Evolutionary conservation across 2,113 vertebrate genomes (phyloP).

Genomic region (Brachyistius frenatus): DNA sequence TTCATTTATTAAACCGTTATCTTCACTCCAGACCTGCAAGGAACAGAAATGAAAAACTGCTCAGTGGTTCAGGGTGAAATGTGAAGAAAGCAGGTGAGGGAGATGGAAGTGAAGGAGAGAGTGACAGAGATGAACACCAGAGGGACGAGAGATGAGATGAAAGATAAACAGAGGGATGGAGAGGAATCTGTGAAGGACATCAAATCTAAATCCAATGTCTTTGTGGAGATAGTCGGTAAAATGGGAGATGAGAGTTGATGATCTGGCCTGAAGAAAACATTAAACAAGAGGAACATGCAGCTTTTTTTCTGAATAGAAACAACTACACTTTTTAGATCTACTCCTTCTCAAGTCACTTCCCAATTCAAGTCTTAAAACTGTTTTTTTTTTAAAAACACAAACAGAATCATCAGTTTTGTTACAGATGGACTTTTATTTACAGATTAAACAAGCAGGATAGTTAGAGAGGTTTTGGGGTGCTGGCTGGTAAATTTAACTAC

Average conservation of each 20-base stretch:
- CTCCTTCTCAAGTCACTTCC: neutral
- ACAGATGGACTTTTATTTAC: too few species aligned
- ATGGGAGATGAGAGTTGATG: conserved; percentile 7
- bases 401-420: neutral
- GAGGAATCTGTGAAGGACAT: conserved; percentile 37
- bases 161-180: conserved; percentile 24
- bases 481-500: too few species aligned
- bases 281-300: conserved; percentile 18
- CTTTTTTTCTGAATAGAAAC: neutral
- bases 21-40: conserved; percentile 17
- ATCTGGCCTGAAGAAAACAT: conserved; percentile 17
- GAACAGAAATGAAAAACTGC: conserved; percentile 40
- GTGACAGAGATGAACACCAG: neutral
- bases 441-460: too few species aligned
- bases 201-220: conserved; percentile 7
- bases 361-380: neutral
- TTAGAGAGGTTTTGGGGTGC: too few species aligned
- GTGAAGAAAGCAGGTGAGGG: neutral
- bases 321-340: neutral
- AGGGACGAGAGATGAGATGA: neutral
- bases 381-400: neutral
- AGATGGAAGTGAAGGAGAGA: conserved; percentile 17
- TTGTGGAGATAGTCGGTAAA: conserved; percentile 5
- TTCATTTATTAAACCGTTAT: conserved; percentile 46
- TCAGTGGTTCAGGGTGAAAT: conserved; percentile 7